Base-by-base conservation (phyloP, 2,888 invertebrate genomes). In the Phrixothrix hirtus region DNA sequence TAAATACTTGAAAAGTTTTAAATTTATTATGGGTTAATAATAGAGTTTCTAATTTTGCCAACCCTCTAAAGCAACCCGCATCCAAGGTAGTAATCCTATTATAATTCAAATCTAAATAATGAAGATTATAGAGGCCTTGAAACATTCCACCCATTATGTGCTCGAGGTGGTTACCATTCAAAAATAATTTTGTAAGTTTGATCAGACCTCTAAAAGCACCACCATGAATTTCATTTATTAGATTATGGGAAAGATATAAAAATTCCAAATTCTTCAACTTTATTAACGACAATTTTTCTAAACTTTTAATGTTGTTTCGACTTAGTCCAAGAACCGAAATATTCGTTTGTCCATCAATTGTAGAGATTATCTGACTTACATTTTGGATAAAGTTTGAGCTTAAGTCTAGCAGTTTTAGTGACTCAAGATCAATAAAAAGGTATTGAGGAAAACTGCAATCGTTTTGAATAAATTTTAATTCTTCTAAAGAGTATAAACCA, bases 31-130 rank as follows among this genome's bases (percentile, higher is more conserved):
- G 13, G 14, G 17, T 16, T 0, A 52, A 12, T 7, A 52, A 27
- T 11, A 52, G 14, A 2, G 27, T 46, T 41, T 52, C 42, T 21
- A 52, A 31, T 6, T 42, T 31, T 3, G 13, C 1, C 13, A 46
- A 13, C 7, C 32, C 14, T 13, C 26, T 13, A 25, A 52, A 46
- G 1, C 30, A 36, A 2, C 41, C 21, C 10, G 12, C 15, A 1
- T 11, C 11, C 1, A 47, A 14, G 2, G 6, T 9, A 9, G 14
- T 2, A 1, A 52, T 35, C 9, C 46, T 9, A 17, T 52, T 52
- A 12, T 16, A 36, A 13, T 52, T 41, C 9, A 47, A 9, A 26
- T 52, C 46, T 17, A 52, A 14, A 16, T 52, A 36, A 1, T 10
- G 9, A 6, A 52, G 31, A 6, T 13, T 5, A 9, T 10, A 10